Conservation (phyloP, 2,888 invertebrate species). For the Lomographa bimaculata region DNA sequence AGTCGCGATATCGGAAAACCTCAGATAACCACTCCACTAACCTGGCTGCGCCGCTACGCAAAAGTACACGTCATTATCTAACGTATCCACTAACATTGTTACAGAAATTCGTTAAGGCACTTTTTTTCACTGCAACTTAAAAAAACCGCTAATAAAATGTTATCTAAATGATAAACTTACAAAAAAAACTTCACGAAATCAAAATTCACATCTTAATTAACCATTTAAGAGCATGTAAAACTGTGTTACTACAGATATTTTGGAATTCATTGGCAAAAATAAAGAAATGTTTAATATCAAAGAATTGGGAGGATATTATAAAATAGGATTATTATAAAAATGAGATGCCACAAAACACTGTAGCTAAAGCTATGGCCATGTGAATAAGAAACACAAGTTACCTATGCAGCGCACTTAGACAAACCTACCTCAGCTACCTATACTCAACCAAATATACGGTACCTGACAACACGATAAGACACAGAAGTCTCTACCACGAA, state of each 20-base stretch:
- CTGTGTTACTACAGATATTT: too few relatives aligned
- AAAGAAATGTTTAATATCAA: too few relatives aligned
- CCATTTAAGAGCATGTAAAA: too few relatives aligned
- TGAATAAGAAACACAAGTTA: constrained; percentile 11
- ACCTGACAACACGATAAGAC: constrained; percentile 25
- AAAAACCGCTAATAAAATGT: too few relatives aligned
- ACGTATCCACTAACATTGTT: constrained; percentile 3
- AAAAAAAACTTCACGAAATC: too few relatives aligned
- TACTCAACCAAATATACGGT: constrained; percentile 14
- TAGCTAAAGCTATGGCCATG: constrained; percentile 2
- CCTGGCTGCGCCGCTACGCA: constrained; percentile 23
- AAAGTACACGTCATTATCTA: constrained; percentile 19
- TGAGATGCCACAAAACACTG: constrained; percentile 3
- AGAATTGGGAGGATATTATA: too few relatives aligned
- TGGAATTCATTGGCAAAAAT: constrained; percentile 1
- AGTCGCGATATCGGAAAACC: constrained; percentile 20
- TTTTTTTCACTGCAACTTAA: too few relatives aligned
- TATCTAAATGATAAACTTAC: too few relatives aligned
- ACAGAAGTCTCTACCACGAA: constrained; percentile 29
- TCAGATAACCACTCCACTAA: constrained; percentile 27
- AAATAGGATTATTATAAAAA: too few relatives aligned
- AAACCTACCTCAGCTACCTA: constrained; percentile 12
- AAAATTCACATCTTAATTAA: too few relatives aligned
- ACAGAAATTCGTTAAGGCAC: too few relatives aligned
- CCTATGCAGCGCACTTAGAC: constrained; percentile 14